A percentile compares a stretch with the other conserved stretches of the same genome.
Evolutionary conservation across 2,113 vertebrate species (phyloP).

Genomic region (Gopherus evgoodei): DNA sequence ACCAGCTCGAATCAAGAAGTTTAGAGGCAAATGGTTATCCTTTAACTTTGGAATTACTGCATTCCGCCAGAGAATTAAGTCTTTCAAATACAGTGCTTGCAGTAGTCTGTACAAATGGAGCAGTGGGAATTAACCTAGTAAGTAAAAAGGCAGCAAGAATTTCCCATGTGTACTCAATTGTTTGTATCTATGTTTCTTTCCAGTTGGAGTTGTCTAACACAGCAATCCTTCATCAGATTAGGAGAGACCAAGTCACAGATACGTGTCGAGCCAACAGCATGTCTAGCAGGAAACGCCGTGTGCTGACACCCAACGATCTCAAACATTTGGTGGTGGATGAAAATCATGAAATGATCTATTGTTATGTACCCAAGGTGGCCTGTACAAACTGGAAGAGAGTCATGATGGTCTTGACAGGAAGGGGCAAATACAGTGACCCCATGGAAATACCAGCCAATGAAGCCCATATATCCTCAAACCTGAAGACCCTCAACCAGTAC

Average conservation of each 20-base stretch:
- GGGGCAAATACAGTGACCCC: slow-evolving; percentile 94
- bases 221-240: slow-evolving; percentile 90
- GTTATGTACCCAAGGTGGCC: slow-evolving; percentile 98
- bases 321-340: slow-evolving; percentile 97
- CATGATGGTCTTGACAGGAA: slow-evolving; percentile 97
- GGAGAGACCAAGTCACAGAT: slow-evolving; percentile 92
- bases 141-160: neutral
- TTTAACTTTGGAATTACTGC: neutral
- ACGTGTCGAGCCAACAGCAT: slow-evolving; percentile 88
- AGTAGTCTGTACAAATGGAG: neutral
- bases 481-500: slow-evolving; percentile 97
- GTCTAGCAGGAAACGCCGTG: slow-evolving; percentile 89
- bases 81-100: neutral
- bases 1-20: neutral
- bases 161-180: neutral
- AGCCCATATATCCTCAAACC: slow-evolving; percentile 93
- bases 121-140: neutral
- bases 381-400: slow-evolving; percentile 99
- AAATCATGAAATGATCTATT: slow-evolving; percentile 97
- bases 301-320: slow-evolving; percentile 93
- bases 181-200: slow-evolving; percentile 62
- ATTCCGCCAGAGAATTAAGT: neutral
- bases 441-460: slow-evolving; percentile 97
- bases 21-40: neutral
- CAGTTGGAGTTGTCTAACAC: slow-evolving; percentile 88